Conservation (phyloP, 2,797 vertebrate genomes). For the Diglossa cyanea region DNA sequence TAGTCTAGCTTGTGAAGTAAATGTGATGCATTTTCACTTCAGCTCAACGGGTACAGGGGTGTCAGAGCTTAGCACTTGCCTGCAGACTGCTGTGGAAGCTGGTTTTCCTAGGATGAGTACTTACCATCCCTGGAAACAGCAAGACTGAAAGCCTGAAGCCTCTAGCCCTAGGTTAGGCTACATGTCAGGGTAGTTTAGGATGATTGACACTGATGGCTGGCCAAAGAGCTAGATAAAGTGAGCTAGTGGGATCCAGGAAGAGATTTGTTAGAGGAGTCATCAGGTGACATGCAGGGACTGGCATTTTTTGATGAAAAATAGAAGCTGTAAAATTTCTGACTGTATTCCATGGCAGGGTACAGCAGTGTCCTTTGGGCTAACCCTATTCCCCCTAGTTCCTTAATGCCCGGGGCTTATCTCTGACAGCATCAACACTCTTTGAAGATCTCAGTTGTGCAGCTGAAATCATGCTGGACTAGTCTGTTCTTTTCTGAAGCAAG, state of each 20-base stretch:
- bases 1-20: not conserved
- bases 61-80: not conserved
- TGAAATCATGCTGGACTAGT: not conserved
- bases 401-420: not conserved
- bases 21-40: not conserved
- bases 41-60: accelerated
- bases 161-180: not conserved
- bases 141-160: not conserved
- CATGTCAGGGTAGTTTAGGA: not conserved
- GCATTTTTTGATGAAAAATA: not conserved
- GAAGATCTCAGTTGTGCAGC: not conserved
- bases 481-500: not conserved
- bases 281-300: not conserved
- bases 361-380: not conserved
- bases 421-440: not conserved
- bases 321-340: not conserved
- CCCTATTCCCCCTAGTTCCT: not conserved
- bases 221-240: not conserved
- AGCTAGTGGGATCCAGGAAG: not conserved
- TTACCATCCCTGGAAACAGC: not conserved
- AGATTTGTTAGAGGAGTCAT: not conserved
- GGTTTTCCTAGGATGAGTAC: not conserved
- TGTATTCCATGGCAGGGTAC: not conserved
- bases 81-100: not conserved
- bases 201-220: not conserved